Conservation (phyloP, 1,140 invertebrate species). For the Drosophila novamexicana region DNA sequence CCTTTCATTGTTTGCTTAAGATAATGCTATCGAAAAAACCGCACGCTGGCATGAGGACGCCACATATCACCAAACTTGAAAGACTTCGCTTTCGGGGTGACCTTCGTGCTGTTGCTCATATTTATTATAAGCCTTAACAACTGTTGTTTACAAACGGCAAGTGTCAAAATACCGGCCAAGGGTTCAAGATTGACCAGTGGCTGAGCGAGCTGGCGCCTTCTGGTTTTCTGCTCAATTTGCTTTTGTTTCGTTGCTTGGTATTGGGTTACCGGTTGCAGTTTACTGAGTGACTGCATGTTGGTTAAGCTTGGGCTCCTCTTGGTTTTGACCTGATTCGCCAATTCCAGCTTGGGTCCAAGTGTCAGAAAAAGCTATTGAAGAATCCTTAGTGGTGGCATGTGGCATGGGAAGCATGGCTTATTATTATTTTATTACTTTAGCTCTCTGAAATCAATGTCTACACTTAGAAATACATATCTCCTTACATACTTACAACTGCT, state of each 20-base stretch:
- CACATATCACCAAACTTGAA: slow-evolving; percentile 69
- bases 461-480: not conserved
- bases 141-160: slow-evolving; percentile 77
- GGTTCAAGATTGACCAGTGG: slow-evolving; percentile 26
- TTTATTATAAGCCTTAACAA: slow-evolving; percentile 82
- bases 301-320: slow-evolving; percentile 39
- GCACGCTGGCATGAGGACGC: slow-evolving; percentile 45
- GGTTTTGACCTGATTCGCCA: slow-evolving; percentile 30
- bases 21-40: not conserved
- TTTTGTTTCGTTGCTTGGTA: slow-evolving; percentile 56
- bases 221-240: slow-evolving; percentile 84
- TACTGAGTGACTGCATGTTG: slow-evolving; percentile 64
- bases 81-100: slow-evolving; percentile 61
- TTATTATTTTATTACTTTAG: slow-evolving; percentile 24
- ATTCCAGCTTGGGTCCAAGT: slow-evolving; percentile 51
- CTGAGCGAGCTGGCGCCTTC: slow-evolving; percentile 70
- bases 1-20: not conserved
- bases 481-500: too few species aligned
- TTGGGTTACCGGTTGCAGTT: slow-evolving; percentile 73
- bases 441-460: slow-evolving; percentile 54
- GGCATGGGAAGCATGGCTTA: slow-evolving; percentile 24
- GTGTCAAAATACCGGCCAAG: slow-evolving; percentile 77
- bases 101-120: slow-evolving; percentile 80
- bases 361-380: slow-evolving; percentile 43
- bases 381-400: slow-evolving; percentile 59